A percentile compares a stretch with the other conserved stretches of the same genome.
These are phyloP conservation scores for Porites lutea DNA, from an alignment of 64 coral and sea anemone genomes.

Conservation along the genomic window DNA sequence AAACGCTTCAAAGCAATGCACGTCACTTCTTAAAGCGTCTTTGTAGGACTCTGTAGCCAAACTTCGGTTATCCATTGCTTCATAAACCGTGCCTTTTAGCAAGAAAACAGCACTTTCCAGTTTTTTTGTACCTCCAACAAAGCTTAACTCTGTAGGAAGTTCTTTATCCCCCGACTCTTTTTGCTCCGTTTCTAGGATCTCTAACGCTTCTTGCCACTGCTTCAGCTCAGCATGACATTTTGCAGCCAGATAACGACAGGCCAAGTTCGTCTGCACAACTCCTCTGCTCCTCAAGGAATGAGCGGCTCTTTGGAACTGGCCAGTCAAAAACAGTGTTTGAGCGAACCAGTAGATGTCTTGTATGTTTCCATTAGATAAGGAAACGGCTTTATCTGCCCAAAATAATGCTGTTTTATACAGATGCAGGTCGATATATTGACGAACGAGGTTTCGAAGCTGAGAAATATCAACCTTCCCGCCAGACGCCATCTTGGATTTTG, in stretches of 20 bases:
- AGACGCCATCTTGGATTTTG: constrained; percentile 87
- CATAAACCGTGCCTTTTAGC: constrained; percentile 86
- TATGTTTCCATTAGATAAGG: constrained; percentile 88
- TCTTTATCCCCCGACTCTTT: constrained; percentile 83
- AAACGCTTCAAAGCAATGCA: constrained; percentile 99
- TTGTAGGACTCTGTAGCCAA: constrained; percentile 95
- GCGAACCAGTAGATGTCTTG: constrained; percentile 99
- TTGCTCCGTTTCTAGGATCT: constrained; percentile 83
- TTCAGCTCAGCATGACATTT: constrained; percentile 95
- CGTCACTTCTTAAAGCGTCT: constrained; percentile 90
- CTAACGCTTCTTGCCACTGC: constrained; percentile 94
- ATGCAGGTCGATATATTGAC: constrained; percentile 96
- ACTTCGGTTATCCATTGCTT: constrained; percentile 93
- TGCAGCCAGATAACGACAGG: constrained; percentile 90
- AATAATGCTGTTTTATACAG: constrained; percentile 97
- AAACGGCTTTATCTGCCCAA: constrained; percentile 99
- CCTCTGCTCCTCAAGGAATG: constrained; percentile 81
- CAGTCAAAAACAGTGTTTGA: constrained; percentile 89
- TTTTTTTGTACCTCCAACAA: constrained; percentile 73
- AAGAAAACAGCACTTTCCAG: constrained; percentile 85
- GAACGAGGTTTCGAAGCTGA: constrained; percentile 97
- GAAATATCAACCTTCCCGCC: constrained; percentile 99
- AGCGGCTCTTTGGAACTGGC: constrained; percentile 86
- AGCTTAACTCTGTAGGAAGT: constrained; percentile 46
- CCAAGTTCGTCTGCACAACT: constrained; percentile 81